phyloP scores from a whole-genome alignment of 2,797 vertebrate genomes.

The Poecilia picta region DNA sequence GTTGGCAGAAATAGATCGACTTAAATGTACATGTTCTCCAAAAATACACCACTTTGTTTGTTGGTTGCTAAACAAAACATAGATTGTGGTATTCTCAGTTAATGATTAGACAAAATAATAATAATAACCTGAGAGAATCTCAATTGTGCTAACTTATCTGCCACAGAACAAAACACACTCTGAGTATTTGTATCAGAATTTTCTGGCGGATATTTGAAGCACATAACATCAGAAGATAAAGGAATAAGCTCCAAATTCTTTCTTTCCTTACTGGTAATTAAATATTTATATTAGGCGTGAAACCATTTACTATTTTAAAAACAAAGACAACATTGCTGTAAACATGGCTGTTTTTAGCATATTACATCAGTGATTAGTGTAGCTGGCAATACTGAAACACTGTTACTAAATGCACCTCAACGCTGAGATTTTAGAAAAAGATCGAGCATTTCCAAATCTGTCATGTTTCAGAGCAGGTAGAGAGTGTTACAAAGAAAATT shows the following conservation, averaged over 20 bases:
- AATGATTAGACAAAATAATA: no score
- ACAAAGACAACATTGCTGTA: neutral
- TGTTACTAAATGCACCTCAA: neutral
- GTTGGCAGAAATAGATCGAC: neutral
- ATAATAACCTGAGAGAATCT: neutral
- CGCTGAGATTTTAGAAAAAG: neutral
- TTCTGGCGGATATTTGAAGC: neutral
- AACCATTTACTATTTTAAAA: neutral
- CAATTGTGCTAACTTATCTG: neutral
- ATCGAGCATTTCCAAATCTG: neutral
- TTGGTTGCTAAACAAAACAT: neutral
- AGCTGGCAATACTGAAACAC: neutral
- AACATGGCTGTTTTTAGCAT: neutral
- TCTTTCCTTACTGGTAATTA: neutral
- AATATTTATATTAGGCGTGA: neutral
- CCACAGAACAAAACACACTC: neutral
- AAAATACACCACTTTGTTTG: constrained; percentile 10
- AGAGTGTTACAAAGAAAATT: neutral
- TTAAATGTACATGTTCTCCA: constrained; percentile 4
- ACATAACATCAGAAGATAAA: neutral
- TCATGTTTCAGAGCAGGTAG: neutral
- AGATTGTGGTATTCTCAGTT: neutral
- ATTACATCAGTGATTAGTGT: neutral
- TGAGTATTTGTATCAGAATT: neutral
- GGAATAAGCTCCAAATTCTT: neutral